These are phyloP conservation scores for Amphipyra tragopoginis DNA, from an alignment of 2,888 invertebrate species.

Conservation along the genomic window DNA sequence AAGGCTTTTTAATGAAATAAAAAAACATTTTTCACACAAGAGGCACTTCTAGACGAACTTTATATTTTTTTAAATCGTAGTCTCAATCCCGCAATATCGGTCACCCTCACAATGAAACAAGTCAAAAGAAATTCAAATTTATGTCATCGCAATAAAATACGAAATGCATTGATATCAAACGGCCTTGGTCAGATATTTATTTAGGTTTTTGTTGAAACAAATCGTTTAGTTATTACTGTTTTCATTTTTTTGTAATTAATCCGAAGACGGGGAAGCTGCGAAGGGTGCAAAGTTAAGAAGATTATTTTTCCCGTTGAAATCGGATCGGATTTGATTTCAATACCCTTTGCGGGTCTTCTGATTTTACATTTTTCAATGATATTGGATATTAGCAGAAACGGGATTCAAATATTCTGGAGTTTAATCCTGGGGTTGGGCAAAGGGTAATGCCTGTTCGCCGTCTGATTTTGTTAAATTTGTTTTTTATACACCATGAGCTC, in stretches of 20 bases:
- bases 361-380: neutral
- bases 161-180: slow-evolving; percentile 28
- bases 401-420: too few species aligned
- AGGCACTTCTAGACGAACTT: slow-evolving; percentile 25
- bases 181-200: slow-evolving; percentile 34
- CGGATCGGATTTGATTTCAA: slow-evolving; percentile 23
- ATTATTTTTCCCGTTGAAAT: slow-evolving; percentile 6
- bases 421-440: too few species aligned
- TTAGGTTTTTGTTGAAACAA: slow-evolving; percentile 9
- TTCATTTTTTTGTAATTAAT: slow-evolving; percentile 43
- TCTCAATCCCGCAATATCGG: slow-evolving; percentile 24
- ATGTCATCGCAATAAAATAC: slow-evolving; percentile 33
- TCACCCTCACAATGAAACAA: slow-evolving; percentile 29
- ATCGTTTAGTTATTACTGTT: slow-evolving; percentile 38
- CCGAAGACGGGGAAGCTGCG: slow-evolving; percentile 3
- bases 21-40: neutral
- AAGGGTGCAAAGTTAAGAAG: slow-evolving; percentile 1
- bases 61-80: slow-evolving; percentile 6
- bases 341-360: slow-evolving; percentile 14
- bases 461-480: too few species aligned
- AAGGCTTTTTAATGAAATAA: neutral
- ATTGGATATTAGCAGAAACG: too few species aligned
- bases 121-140: slow-evolving; percentile 45
- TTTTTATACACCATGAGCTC: too few species aligned
- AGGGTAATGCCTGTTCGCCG: too few species aligned